These are phyloP conservation scores for Philaenus spumarius DNA, from an alignment of 1,140 invertebrate species.

Conservation along the genomic window DNA sequence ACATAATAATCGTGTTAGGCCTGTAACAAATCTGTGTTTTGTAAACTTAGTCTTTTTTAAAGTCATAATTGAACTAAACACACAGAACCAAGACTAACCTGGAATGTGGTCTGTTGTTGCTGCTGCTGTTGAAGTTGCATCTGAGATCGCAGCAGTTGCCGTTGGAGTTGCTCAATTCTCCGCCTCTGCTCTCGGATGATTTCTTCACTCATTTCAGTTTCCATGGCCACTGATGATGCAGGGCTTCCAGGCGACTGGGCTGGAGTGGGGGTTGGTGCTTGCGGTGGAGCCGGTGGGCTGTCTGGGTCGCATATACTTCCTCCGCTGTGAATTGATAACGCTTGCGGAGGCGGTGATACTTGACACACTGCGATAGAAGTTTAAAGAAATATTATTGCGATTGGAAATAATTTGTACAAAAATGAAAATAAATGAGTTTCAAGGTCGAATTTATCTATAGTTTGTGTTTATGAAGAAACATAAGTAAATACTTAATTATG, in stretches of 20 bases:
- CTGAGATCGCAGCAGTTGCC: slow-evolving; percentile 68
- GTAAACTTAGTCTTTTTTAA: no score
- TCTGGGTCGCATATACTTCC: neutral
- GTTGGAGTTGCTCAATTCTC: slow-evolving; percentile 80
- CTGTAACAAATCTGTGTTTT: no score
- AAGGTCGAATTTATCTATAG: no score
- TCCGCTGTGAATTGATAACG: neutral
- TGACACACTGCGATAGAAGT: slow-evolving; percentile 17
- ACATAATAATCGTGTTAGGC: no score
- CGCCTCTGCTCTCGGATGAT: slow-evolving; percentile 77
- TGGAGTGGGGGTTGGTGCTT: neutral
- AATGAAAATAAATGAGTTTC: no score
- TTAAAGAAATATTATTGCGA: no score
- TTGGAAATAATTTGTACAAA: no score
- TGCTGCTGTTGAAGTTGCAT: slow-evolving; percentile 61
- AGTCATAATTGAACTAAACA: no score
- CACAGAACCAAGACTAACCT: no score
- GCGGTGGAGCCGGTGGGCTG: neutral
- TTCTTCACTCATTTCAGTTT: slow-evolving; percentile 47
- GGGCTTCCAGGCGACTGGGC: neutral
- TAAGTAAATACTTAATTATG: no score
- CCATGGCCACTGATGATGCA: slow-evolving; percentile 19
- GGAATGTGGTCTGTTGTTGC: slow-evolving; percentile 38
- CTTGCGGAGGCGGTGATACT: slow-evolving; percentile 30
- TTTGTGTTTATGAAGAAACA: no score